Conservation (phyloP, 2,888 invertebrate species). For the Ophion obscuratus region DNA sequence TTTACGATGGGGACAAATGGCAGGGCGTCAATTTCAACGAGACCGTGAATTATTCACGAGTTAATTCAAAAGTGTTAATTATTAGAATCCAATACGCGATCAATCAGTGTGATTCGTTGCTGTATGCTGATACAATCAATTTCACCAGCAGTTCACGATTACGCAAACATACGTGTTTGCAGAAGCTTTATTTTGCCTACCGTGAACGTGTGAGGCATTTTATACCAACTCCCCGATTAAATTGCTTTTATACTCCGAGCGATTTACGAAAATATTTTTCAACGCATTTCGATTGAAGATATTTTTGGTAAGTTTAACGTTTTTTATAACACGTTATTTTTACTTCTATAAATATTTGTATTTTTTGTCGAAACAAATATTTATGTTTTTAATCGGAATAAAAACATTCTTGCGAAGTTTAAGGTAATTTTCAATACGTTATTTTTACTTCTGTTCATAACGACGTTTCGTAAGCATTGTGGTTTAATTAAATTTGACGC, state of each 20-base stretch:
- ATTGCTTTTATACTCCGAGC: no score
- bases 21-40: neutral
- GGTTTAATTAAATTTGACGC: neutral
- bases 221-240: neutral
- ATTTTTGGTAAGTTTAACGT: neutral
- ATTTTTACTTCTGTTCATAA: neutral
- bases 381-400: neutral
- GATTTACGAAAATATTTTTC: neutral
- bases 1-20: neutral
- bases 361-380: neutral
- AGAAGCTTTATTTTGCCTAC: neutral
- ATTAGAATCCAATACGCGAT: neutral
- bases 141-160: neutral
- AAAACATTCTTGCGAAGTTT: neutral
- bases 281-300: no score
- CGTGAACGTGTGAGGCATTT: neutral
- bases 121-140: neutral
- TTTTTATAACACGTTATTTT: neutral
- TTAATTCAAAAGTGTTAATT: neutral
- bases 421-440: neutral
- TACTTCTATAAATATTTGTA: no score
- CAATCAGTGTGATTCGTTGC: neutral
- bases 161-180: neutral
- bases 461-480: neutral
- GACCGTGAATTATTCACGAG: neutral